Evolutionary conservation across 2,113 vertebrate genomes (phyloP).

Genomic region (Hystrix brachyura): DNA sequence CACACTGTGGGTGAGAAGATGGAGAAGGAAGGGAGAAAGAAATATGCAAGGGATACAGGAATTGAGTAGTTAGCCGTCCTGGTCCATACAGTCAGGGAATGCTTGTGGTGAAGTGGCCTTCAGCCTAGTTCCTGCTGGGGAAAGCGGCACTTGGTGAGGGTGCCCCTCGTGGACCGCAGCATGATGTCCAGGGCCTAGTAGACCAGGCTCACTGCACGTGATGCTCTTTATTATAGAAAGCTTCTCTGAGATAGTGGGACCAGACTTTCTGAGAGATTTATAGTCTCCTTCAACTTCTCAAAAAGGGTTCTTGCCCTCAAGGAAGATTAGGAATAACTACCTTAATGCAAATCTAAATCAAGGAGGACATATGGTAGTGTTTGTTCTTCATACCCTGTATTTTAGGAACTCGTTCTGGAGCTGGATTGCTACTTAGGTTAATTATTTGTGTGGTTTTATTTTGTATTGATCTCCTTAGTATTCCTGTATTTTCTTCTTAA

Average conservation of each 20-base stretch:
- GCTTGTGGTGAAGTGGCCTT: background rate
- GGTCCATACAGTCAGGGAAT: background rate
- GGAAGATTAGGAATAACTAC: background rate
- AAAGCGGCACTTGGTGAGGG: too few relatives aligned
- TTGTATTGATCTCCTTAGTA: background rate
- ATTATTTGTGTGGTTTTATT: background rate
- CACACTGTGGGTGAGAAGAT: background rate
- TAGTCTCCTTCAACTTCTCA: background rate
- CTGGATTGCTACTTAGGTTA: background rate
- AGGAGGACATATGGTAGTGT: background rate
- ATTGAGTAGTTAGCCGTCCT: background rate
- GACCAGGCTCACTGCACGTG: background rate
- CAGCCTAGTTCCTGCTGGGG: background rate
- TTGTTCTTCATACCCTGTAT: background rate
- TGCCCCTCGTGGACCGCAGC: background rate
- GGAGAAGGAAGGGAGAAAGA: background rate
- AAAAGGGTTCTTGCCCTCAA: background rate
- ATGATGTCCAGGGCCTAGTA: background rate
- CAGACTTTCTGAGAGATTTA: background rate
- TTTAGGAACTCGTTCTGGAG: background rate
- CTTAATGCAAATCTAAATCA: background rate
- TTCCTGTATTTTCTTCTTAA: constrained; percentile 12
- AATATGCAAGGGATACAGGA: background rate
- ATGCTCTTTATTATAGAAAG: background rate
- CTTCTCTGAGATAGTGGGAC: background rate